Evolutionary conservation across 2,797 vertebrate species (phyloP).

Genomic region (Mallotus villosus): DNA sequence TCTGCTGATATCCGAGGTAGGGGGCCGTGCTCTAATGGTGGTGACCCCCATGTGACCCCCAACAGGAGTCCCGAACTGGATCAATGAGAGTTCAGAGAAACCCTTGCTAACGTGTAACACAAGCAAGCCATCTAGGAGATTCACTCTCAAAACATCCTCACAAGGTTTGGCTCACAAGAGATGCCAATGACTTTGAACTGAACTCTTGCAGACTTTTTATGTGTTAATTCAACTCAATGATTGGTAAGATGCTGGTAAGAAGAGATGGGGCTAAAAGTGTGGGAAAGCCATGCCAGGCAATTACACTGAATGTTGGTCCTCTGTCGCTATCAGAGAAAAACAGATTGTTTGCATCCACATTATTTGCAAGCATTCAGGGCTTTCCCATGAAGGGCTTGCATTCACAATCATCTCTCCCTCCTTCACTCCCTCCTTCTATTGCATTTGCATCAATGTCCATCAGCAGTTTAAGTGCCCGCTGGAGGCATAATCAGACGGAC

Average conservation of each 20-base stretch:
- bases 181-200: background rate
- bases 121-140: background rate
- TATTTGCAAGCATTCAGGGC: slow-evolving; percentile 3
- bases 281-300: background rate
- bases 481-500: slow-evolving; percentile 4
- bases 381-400: background rate
- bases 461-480: background rate
- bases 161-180: background rate
- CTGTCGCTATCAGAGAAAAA: background rate
- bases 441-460: slow-evolving; percentile 6
- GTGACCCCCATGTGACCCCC: slow-evolving; percentile 50
- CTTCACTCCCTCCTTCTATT: slow-evolving; percentile 15
- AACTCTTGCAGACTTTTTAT: background rate
- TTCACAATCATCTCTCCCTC: slow-evolving; percentile 5
- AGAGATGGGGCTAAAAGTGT: background rate
- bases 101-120: slow-evolving; percentile 9
- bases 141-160: background rate
- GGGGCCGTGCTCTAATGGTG: slow-evolving; percentile 53
- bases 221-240: background rate
- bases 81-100: slow-evolving; percentile 49
- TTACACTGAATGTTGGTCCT: background rate
- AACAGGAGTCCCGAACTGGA: slow-evolving; percentile 34
- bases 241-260: background rate
- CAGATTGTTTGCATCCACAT: background rate
- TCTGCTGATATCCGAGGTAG: background rate